These are phyloP conservation scores for Amblyopsis hoosieri DNA, from an alignment of 2,797 vertebrate species.

Conservation along the genomic window DNA sequence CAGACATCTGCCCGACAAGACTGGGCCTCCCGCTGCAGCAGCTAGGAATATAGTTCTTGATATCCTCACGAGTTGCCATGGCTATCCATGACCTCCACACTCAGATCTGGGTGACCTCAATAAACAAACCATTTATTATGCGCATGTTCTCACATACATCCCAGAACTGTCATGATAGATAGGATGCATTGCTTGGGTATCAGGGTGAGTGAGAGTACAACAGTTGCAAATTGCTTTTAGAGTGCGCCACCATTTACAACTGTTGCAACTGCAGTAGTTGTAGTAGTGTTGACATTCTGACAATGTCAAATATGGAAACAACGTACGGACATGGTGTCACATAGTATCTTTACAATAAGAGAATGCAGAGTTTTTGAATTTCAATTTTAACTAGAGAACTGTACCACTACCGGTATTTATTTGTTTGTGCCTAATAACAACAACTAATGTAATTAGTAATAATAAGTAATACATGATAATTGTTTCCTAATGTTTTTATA, in stretches of 20 bases:
- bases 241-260: slow-evolving; percentile 12
- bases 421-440: no score
- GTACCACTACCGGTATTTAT: no score
- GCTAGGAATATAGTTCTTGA: no score
- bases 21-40: no score
- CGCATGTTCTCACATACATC: neutral
- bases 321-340: neutral
- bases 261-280: neutral
- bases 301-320: neutral
- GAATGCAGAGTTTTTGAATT: neutral
- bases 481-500: no score
- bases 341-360: no score
- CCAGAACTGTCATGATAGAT: neutral
- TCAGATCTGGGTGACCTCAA: neutral
- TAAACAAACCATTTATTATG: neutral
- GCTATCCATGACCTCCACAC: neutral
- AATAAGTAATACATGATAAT: no score
- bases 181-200: neutral
- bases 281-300: neutral
- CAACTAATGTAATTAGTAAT: no score
- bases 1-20: no score
- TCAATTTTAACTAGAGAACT: neutral
- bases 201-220: neutral
- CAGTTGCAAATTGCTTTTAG: slow-evolving; percentile 1
- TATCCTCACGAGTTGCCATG: neutral